Evolutionary conservation across 2,797 vertebrate species (phyloP), one percentile per base, ranked within the genome.

Genomic region (Spizella passerina): DNA sequence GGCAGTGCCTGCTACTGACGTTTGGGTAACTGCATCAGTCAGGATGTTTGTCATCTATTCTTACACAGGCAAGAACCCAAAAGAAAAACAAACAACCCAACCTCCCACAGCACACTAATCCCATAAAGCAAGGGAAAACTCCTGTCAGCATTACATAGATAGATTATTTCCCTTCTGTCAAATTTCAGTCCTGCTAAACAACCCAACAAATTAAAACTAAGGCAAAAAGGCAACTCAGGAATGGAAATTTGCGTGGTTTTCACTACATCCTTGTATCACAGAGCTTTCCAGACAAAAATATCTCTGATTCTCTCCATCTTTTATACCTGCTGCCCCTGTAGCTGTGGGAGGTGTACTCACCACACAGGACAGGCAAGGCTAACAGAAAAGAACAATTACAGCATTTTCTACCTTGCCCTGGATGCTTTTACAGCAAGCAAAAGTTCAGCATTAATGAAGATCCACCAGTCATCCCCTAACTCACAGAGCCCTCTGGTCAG

Each of bases 381-480:
- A 63, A 21, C 19, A 64, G 38, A 23, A 18, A 55, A 73, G 44
- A 81, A 38, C 24, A 38, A 6, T 56, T n/a, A 23, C 0, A 82
- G 34, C 38, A 53, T 10, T 72, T 80, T 16, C 26, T 12, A 6
- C 12, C 19, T 68, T 11, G 20, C 23, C 49, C 21, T 65, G 38
- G 70, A 43, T 55, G 17, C 19, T 46, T 73, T 39, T 14, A 43
- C 10, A 32, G 18, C 3, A 2, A 81, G 17, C 5, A 55, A 14
- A 64, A 38, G 0, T 17, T 76, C 39, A 47, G 11, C 26, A 26
- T 23, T 39, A 22, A 34, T 76, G 57, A 61, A 84, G 63, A 47
- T 24, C 18, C 39, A 10, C 0, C 0, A 34, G 24, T 12, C 4
- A 5, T 10, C 20, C 70, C 38, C 24, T 52, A 53, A 68, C 4